A percentile compares a stretch with the other conserved stretches of the same genome.
phyloP scores from a whole-genome alignment of 2,113 vertebrate genomes.

The Zingel zingel region DNA sequence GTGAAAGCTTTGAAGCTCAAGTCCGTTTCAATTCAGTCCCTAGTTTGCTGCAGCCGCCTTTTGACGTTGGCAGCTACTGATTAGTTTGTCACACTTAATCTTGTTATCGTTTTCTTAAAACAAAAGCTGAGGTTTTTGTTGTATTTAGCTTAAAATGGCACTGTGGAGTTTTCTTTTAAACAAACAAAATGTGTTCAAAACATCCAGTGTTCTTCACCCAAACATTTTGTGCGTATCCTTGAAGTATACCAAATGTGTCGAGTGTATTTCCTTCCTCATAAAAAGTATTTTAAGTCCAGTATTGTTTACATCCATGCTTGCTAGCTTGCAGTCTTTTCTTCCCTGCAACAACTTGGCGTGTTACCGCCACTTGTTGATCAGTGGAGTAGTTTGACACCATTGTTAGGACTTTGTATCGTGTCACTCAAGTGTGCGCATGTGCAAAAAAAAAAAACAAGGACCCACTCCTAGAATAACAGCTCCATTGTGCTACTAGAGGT shows the following conservation, averaged over 20 bases:
- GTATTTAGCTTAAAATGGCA: neutral
- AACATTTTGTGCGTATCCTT: neutral
- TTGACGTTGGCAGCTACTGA: neutral
- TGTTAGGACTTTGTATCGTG: neutral
- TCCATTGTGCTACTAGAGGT: neutral
- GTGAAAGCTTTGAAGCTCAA: constrained; percentile 11
- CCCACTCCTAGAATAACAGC: neutral
- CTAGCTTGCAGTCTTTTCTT: neutral
- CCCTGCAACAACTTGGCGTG: neutral
- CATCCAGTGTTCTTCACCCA: neutral
- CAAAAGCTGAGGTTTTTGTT: neutral
- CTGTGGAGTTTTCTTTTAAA: neutral
- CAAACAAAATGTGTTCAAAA: neutral
- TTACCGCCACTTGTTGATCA: neutral
- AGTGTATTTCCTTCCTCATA: too few species aligned
- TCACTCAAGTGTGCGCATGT: neutral
- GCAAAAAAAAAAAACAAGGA: neutral
- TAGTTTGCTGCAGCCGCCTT: neutral
- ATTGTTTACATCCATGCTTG: neutral
- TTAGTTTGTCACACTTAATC: neutral
- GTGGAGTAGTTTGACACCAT: neutral
- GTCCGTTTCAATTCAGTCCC: neutral
- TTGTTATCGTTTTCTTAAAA: neutral
- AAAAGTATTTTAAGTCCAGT: neutral
- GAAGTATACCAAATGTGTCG: neutral